A percentile compares a stretch with the other conserved stretches of the same genome.
These are phyloP conservation scores for Ploceus nigricollis DNA, from an alignment of 2,113 vertebrate species.

Conservation along the genomic window DNA sequence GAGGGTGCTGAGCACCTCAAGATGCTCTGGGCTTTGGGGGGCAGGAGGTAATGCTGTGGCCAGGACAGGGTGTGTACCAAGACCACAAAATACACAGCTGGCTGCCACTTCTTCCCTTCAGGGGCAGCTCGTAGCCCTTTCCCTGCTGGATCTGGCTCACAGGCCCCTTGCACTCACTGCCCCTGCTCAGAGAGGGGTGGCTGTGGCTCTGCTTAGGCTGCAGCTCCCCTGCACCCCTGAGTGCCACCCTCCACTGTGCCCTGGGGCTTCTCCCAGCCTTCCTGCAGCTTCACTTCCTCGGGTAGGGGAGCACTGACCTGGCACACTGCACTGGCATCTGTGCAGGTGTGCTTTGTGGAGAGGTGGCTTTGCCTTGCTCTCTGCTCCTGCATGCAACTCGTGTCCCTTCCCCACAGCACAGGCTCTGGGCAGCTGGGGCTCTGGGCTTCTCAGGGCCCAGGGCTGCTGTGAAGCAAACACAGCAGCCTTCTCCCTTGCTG, in stretches of 20 bases:
- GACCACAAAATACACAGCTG: neutral
- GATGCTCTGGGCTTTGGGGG: neutral
- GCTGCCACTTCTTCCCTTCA: neutral
- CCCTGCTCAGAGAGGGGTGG: neutral
- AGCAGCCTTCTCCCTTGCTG: neutral
- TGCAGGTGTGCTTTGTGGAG: neutral
- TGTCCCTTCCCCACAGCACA: neutral
- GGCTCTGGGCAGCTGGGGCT: neutral
- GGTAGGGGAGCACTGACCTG: neutral
- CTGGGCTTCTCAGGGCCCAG: neutral
- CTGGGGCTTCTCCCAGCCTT: neutral
- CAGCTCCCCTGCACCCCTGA: neutral
- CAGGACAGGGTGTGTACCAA: neutral
- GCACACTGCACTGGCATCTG: rapidly evolving
- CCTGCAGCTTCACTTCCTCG: neutral
- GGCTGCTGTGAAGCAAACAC: neutral
- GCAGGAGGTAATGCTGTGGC: neutral
- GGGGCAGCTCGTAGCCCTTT: neutral
- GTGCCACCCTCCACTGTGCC: neutral
- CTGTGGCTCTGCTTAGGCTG: neutral
- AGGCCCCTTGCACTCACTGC: neutral
- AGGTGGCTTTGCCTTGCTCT: neutral
- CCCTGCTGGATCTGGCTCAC: neutral
- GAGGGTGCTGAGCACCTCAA: neutral
- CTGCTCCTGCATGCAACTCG: neutral